Base-by-base conservation (phyloP, 2,113 vertebrate genomes). In the Abramis brama region DNA sequence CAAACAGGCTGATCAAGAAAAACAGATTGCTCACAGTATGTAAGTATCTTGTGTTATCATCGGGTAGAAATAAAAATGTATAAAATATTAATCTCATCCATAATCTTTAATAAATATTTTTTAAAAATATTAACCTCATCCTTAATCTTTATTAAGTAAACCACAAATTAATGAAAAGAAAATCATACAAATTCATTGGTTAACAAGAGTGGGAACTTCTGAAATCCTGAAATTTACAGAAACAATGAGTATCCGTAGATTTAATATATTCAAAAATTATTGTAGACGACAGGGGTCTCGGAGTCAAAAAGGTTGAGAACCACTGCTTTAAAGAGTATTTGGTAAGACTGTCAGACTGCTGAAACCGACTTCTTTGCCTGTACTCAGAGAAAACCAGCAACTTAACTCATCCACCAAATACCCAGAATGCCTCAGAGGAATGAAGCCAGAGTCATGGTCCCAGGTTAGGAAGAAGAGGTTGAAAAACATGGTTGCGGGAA, bases 391-490 rank as follows among this genome's bases (percentile, higher is more conserved):
- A 33, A 36, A 74, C 6, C 83, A 70, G 23, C 86, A 83, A 15
- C 39, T 66, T 55, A 60, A 50, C 19, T 36, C 21, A 52, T 64
- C 83, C 27, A 74, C 45, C 47, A 85, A 47, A 55, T 84, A 66
- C 57, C 81, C 87, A 76, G 82, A 77, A 82, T 64, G 75, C 15
- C 64, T 90, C 1, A 52, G 21, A 82, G 89, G 81, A 1, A 0
- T 87, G 86, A 87, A 5, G 70, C 52, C 52, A 19, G 43, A 77
- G 84, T 79, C 64, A 25, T 50, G 90, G 90, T 52, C 5, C 83
- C 77, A 86, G 66, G n/a, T 52, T 62, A 62, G 36, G 27, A 78
- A 86, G 39, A 52, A 74, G 2, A 89, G 78, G 8, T 52, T 71
- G 84, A 81, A 87, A 77, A 86, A 68, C 79, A n/a, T 57, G 43